Conservation (phyloP, 2,888 invertebrate species). For the Dinocampus coccinellae region DNA sequence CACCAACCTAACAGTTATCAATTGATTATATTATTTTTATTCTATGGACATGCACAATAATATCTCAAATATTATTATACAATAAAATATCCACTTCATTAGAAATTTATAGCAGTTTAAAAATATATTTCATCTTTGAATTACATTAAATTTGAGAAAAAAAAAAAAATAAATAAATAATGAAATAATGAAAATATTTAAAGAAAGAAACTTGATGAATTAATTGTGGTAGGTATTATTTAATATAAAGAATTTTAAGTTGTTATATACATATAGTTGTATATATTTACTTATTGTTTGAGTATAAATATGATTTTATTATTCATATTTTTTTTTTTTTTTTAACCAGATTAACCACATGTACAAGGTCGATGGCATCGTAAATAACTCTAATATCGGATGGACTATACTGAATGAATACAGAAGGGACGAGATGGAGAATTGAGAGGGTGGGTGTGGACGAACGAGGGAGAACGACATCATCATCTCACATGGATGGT, state of each 20-base stretch:
- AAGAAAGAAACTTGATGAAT: too few relatives aligned
- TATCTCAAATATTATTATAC: too few relatives aligned
- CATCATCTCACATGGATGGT: constrained; percentile 27
- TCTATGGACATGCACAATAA: too few relatives aligned
- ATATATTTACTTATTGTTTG: not conserved
- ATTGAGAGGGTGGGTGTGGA: not conserved
- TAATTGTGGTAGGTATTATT: too few relatives aligned
- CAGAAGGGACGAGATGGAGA: not conserved
- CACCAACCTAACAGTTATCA: constrained; percentile 7
- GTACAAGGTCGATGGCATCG: constrained; percentile 9
- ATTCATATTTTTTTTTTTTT: not conserved
- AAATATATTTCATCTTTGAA: too few relatives aligned
- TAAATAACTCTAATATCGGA: constrained; percentile 15
- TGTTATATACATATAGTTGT: too few relatives aligned
- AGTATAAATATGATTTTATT: not conserved
- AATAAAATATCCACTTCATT: too few relatives aligned
- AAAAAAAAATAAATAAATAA: too few relatives aligned
- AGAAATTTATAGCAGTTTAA: too few relatives aligned
- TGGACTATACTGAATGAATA: constrained; percentile 18
- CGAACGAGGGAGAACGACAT: constrained; percentile 14
- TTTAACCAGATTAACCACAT: not conserved
- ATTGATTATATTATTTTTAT: not conserved
- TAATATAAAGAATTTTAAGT: too few relatives aligned
- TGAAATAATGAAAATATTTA: too few relatives aligned
- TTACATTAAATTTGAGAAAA: too few relatives aligned